Evolutionary conservation across 2,888 invertebrate genomes (phyloP).

Genomic region (Caenorhabditis wallacei): DNA sequence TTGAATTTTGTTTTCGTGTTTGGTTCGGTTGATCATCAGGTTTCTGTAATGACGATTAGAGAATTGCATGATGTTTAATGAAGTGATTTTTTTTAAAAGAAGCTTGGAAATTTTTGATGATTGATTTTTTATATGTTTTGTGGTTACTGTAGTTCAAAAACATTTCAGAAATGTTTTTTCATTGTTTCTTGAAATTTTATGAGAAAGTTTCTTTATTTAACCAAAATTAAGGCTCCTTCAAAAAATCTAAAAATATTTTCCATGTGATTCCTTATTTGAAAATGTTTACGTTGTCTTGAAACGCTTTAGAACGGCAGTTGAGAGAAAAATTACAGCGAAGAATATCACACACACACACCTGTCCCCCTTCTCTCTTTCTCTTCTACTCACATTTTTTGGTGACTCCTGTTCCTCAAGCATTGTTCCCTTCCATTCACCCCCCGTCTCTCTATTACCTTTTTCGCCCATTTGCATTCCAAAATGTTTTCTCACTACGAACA

Average conservation of each 20-base stretch:
- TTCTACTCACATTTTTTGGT: too few relatives aligned
- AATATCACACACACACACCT: conserved; percentile 13
- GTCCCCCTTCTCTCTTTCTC: too few relatives aligned
- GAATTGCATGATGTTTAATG: conserved; percentile 2
- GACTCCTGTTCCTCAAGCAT: conserved; percentile 42
- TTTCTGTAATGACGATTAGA: conserved; percentile 1
- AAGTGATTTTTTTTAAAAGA: background rate
- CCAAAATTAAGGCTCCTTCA: too few relatives aligned
- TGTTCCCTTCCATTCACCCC: conserved; percentile 35
- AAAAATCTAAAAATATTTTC: too few relatives aligned
- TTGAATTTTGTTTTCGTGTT: conserved; percentile 36
- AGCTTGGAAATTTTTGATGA: background rate
- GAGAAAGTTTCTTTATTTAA: too few relatives aligned
- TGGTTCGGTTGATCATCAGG: conserved; percentile 1
- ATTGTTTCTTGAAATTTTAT: too few relatives aligned
- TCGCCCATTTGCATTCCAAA: conserved; percentile 58
- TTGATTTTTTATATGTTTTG: conserved; percentile 3
- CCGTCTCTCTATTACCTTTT: conserved; percentile 54
- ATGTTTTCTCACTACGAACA: conserved; percentile 7
- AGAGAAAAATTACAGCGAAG: conserved; percentile 1
- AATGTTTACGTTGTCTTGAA: background rate
- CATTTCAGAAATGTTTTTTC: too few relatives aligned
- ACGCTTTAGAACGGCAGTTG: background rate
- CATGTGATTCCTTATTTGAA: too few relatives aligned
- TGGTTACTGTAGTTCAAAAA: too few relatives aligned